Evolutionary conservation across 37 sponge, comb jelly and placozoan genomes (phyloP).

Genomic region (Eunapius fragilis): DNA sequence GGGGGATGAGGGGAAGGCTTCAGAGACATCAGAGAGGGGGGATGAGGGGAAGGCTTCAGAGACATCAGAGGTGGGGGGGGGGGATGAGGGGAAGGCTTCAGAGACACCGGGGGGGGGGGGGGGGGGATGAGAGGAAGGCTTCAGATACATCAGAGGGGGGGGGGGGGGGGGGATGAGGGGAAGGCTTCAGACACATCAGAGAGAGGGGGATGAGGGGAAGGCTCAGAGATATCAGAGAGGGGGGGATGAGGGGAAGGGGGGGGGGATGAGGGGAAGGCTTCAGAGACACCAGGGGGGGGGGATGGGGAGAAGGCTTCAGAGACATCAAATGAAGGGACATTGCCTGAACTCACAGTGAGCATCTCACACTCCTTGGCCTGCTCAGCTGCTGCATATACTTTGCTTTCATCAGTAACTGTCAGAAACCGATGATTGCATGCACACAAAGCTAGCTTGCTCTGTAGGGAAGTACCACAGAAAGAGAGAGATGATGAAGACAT

Average conservation of each 20-base stretch:
- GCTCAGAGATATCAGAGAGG: too few relatives aligned
- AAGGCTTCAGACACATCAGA: not conserved
- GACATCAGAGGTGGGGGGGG: too few relatives aligned
- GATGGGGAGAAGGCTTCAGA: too few relatives aligned
- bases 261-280: not conserved
- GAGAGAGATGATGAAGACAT: not conserved
- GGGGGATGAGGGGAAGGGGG: not conserved
- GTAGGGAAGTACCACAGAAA: not conserved
- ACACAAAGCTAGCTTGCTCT: slow-evolving; percentile 80
- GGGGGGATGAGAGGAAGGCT: not conserved
- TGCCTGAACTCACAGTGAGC: slow-evolving; percentile 37
- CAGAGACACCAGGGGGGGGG: too few relatives aligned
- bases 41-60: too few relatives aligned
- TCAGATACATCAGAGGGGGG: not conserved
- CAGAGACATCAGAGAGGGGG: not conserved
- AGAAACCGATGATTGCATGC: slow-evolving; percentile 79
- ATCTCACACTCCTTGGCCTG: slow-evolving; percentile 69
- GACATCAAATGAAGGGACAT: too few relatives aligned
- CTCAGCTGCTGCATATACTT: slow-evolving; percentile 64
- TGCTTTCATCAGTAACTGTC: slow-evolving; percentile 46
- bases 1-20: not conserved
- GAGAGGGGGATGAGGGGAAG: not conserved
- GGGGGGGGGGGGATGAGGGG: not conserved
- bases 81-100: too few relatives aligned
- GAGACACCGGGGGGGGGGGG: too few relatives aligned